Evolutionary conservation across 2,113 vertebrate species (phyloP).

Genomic region (Mormyrus lacerda): DNA sequence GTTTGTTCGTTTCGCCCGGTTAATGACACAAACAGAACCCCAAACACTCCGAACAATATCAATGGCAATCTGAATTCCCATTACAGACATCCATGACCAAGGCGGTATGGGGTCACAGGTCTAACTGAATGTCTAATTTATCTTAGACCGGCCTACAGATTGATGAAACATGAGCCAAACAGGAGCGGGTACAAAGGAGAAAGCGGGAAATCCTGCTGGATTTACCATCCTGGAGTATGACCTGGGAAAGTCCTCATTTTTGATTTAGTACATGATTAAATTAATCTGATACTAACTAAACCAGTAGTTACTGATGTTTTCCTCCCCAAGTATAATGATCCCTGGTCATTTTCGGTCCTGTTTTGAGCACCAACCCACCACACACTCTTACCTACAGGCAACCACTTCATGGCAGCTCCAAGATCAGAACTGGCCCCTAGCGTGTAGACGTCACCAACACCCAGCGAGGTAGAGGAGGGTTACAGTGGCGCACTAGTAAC

Average conservation of each 20-base stretch:
- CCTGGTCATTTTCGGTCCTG: neutral
- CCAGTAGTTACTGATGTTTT: neutral
- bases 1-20: neutral
- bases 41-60: neutral
- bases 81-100: neutral
- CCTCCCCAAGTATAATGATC: neutral
- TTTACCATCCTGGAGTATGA: neutral
- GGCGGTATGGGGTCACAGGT: neutral
- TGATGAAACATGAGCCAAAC: neutral
- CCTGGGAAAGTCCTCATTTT: neutral
- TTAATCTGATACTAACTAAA: neutral
- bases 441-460: neutral
- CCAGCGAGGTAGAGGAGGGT: neutral
- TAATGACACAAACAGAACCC: neutral
- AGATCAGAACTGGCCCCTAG: neutral
- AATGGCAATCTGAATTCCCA: neutral
- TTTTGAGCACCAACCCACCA: neutral
- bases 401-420: neutral
- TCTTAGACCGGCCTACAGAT: neutral
- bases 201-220: neutral
- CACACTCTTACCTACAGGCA: neutral
- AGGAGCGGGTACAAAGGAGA: neutral
- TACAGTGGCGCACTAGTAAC: neutral
- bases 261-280: neutral
- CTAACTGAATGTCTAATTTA: neutral